Conservation (phyloP, 2,888 invertebrate species). For the Leucophora obtusa region DNA sequence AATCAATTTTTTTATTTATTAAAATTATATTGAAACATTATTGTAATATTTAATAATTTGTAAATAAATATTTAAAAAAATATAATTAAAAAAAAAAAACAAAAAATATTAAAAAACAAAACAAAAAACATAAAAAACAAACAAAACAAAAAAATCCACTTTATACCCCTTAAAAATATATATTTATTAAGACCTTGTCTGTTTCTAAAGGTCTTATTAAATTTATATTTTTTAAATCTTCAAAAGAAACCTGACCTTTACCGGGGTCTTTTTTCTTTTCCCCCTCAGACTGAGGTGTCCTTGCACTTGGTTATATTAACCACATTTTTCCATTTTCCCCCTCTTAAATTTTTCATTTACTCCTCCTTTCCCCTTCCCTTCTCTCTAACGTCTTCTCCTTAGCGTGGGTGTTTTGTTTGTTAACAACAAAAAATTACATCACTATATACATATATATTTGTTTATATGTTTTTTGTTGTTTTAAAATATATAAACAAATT, state of each 20-base stretch:
- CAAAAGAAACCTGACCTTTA: conserved; percentile 23
- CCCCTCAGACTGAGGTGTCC: conserved; percentile 45
- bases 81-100: conserved; percentile 68
- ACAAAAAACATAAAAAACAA: conserved; percentile 70
- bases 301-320: conserved; percentile 55
- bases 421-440: conserved; percentile 50
- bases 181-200: conserved; percentile 48
- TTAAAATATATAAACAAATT: too few species aligned
- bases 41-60: conserved; percentile 78
- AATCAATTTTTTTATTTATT: conserved; percentile 69
- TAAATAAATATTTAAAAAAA: conserved; percentile 76
- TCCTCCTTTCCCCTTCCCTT: background rate
- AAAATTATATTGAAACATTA: conserved; percentile 73
- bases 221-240: conserved; percentile 20
- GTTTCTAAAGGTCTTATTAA: conserved; percentile 45
- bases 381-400: background rate
- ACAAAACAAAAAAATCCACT: conserved; percentile 63
- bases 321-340: background rate
- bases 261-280: conserved; percentile 42
- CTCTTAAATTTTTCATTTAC: background rate
- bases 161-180: conserved; percentile 2
- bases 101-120: conserved; percentile 62
- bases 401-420: conserved; percentile 57
- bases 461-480: conserved; percentile 26
- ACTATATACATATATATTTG: conserved; percentile 59